Conservation (phyloP, 2,888 invertebrate species). For the Eupithecia subumbrata region DNA sequence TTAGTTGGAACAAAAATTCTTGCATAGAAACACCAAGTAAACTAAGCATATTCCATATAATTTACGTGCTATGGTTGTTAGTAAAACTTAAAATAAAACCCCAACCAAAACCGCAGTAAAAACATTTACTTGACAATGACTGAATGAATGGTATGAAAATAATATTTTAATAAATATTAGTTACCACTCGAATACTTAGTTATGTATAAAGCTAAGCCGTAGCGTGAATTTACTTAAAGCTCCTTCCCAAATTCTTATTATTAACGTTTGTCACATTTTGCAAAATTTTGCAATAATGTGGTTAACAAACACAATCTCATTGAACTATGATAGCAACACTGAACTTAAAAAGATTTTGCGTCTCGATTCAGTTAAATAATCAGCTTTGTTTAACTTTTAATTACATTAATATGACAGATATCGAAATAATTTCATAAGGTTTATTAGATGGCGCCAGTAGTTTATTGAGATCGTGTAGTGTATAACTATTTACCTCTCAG, state of each 20-base stretch:
- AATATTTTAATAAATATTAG: not conserved
- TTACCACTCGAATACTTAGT: not conserved
- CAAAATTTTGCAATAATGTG: not conserved
- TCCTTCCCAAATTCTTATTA: not conserved
- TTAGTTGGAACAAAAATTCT: not conserved
- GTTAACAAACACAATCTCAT: conserved; percentile 14
- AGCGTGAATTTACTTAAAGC: not conserved
- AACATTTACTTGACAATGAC: conserved; percentile 4
- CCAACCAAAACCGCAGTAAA: conserved; percentile 3
- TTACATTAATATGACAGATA: not conserved
- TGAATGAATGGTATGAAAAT: conserved; percentile 2
- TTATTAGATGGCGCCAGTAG: conserved; percentile 9
- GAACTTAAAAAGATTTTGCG: not conserved
- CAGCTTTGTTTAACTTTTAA: no score
- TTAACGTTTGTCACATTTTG: not conserved
- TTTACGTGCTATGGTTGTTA: not conserved
- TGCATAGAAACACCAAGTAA: not conserved
- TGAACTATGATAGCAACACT: not conserved
- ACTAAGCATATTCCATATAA: not conserved
- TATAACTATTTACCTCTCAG: conserved; percentile 79
- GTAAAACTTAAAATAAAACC: not conserved
- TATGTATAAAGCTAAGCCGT: conserved; percentile 18
- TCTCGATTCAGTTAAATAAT: not conserved
- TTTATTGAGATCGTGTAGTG: conserved; percentile 37
- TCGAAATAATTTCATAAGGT: not conserved